These are phyloP conservation scores for Aquatica leii DNA, from an alignment of 2,888 invertebrate genomes.

Conservation along the genomic window DNA sequence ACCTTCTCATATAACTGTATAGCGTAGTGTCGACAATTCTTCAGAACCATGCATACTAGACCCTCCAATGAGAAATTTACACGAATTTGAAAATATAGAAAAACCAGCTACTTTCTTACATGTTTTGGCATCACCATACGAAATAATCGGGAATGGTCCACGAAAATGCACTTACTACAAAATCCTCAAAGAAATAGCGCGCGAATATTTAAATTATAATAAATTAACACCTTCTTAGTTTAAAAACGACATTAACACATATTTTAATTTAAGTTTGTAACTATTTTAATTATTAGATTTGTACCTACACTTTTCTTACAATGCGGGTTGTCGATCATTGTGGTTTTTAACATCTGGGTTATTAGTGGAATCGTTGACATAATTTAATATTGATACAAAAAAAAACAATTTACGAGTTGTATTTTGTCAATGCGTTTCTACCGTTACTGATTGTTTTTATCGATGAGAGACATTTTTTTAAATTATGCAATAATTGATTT, in stretches of 20 bases:
- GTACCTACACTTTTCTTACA: too few relatives aligned
- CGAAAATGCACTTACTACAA: slow-evolving; percentile 76
- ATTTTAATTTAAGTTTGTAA: slow-evolving; percentile 46
- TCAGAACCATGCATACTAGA: slow-evolving; percentile 72
- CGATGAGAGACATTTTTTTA: too few relatives aligned
- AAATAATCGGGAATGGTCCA: slow-evolving; percentile 69
- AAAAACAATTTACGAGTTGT: too few relatives aligned
- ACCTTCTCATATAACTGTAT: slow-evolving; percentile 48
- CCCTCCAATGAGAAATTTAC: slow-evolving; percentile 76
- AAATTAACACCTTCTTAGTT: slow-evolving; percentile 72
- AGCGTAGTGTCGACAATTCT: slow-evolving; percentile 54
- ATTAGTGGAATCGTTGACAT: too few relatives aligned
- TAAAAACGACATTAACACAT: slow-evolving; percentile 74
- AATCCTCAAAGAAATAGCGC: slow-evolving; percentile 62
- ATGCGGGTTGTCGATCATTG: too few relatives aligned
- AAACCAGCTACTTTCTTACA: slow-evolving; percentile 91
- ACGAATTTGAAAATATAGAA: slow-evolving; percentile 79
- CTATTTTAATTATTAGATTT: neutral
- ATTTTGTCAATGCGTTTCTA: too few relatives aligned
- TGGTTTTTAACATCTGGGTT: too few relatives aligned
- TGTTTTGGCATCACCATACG: slow-evolving; percentile 92
- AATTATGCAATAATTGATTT: too few relatives aligned
- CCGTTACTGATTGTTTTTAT: too few relatives aligned
- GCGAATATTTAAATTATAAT: slow-evolving; percentile 66
- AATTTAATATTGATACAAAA: too few relatives aligned